Conservation (phyloP, 2,113 vertebrate genomes). For the Brachypteracias leptosomus region DNA sequence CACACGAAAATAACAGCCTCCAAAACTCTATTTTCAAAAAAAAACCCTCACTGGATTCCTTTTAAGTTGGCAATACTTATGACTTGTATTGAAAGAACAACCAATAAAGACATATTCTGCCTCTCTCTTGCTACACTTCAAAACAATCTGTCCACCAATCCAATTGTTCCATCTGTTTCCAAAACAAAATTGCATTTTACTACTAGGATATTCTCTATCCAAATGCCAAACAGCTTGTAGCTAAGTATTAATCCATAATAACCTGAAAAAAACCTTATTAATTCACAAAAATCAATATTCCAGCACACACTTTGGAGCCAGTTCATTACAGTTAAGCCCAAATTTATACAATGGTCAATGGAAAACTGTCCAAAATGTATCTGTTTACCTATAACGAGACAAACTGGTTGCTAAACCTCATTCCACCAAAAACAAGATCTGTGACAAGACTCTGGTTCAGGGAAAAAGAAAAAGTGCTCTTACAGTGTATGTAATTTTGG, state of each 20-base stretch:
- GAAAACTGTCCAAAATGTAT: background rate
- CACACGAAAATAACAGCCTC: background rate
- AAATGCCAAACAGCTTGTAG: conserved; percentile 43
- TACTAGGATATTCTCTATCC: conserved; percentile 26
- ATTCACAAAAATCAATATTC: conserved; percentile 51
- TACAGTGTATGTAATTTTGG: background rate
- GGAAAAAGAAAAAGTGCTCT: background rate
- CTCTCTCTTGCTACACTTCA: conserved; percentile 17
- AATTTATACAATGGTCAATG: background rate
- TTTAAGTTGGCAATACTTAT: background rate
- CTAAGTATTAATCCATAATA: conserved; percentile 70
- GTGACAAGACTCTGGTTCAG: background rate
- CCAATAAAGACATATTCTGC: background rate
- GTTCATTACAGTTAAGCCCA: conserved; percentile 16
- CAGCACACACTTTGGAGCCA: background rate
- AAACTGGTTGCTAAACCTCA: background rate
- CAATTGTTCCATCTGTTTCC: conserved; percentile 28
- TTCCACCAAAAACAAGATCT: background rate
- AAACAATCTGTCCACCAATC: conserved; percentile 8
- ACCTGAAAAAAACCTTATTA: conserved; percentile 54
- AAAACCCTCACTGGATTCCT: background rate
- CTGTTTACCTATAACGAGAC: conserved; percentile 7
- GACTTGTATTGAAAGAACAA: background rate
- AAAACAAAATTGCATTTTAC: conserved; percentile 46
- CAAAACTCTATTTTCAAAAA: background rate